Percentiles rank a stretch among this genome's conserved stretches.
Conservation (phyloP, 2,113 vertebrate genomes). For the Craseonycteris thonglongyai region DNA sequence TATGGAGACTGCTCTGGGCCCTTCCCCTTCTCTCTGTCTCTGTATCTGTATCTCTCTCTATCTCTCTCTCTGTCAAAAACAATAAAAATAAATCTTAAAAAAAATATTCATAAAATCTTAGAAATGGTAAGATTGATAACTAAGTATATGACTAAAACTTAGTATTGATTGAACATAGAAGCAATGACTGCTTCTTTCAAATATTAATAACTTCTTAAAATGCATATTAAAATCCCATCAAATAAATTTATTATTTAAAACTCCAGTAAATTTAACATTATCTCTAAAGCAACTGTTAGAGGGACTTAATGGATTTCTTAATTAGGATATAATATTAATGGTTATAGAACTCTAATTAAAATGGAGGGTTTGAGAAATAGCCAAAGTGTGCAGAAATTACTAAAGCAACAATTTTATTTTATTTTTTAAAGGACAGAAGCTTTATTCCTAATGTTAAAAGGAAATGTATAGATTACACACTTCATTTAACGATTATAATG, state of each 20-base stretch:
- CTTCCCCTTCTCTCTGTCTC: too few species aligned
- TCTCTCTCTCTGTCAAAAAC: too few species aligned
- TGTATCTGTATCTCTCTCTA: too few species aligned
- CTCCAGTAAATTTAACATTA: slow-evolving; percentile 53
- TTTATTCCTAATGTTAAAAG: slow-evolving; percentile 40
- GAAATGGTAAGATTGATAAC: slow-evolving; percentile 21
- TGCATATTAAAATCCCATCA: slow-evolving; percentile 61
- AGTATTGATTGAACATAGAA: slow-evolving; percentile 37
- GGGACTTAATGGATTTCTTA: slow-evolving; percentile 63
- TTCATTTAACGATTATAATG: neutral
- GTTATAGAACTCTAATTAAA: slow-evolving; percentile 52
- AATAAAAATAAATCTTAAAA: too few species aligned
- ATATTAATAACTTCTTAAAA: slow-evolving; percentile 62
- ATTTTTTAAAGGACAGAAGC: neutral
- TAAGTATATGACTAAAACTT: slow-evolving; percentile 4
- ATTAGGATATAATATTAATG: slow-evolving; percentile 46
- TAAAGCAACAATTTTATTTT: slow-evolving; percentile 30
- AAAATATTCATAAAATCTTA: neutral
- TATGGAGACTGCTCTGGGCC: too few species aligned
- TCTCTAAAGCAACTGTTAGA: slow-evolving; percentile 60
- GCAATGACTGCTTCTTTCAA: slow-evolving; percentile 16
- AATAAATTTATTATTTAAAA: slow-evolving; percentile 65
- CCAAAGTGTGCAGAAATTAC: slow-evolving; percentile 35
- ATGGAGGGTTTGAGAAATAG: slow-evolving; percentile 40
- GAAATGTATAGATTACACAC: neutral